Evolutionary conservation across 2,888 invertebrate genomes (phyloP), one percentile per base, ranked within the genome.

Genomic region (Chaetogeoica ovagalla): DNA sequence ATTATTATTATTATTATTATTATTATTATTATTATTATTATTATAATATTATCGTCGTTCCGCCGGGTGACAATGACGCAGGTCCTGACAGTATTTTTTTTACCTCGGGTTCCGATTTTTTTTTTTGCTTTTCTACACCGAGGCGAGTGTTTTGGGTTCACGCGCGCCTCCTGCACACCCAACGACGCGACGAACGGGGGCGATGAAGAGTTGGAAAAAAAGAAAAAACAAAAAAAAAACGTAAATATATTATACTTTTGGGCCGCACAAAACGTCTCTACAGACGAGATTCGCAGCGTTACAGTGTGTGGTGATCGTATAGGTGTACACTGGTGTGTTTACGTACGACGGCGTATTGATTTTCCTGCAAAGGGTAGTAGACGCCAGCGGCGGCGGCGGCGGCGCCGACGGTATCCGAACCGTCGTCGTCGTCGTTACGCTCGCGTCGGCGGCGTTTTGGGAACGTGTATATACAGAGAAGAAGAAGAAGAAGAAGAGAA

Each of bases 341-440:
- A 30, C 52, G 23, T 23, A 65, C 59, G 75, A 39, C 66, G 59
- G 30, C 30, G 79, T 79, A 79, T 79, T 79, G 79, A 79, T 79
- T 79, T 77, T 79, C 71, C 79, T n/a, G 52, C 62, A n/a, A 63
- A 79, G 79, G 79, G 79, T 79, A 79, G 79, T n/a, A n/a, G n/a
- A n/a, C n/a, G n/a, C n/a, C n/a, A n/a, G n/a, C n/a, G n/a, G 39
- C 62, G 63, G 21, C 77, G 43, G 55, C n/a, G 63, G 57, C 79
- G 79, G 79, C 79, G 79, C 62, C 79, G 71, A 70, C 71, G 55
- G 70, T 70, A 37, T 60, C 79, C 79, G 69, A 70, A 57, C 79
- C 60, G 52, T 66, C 77, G 62, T 19, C 55, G n/a, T 72, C 74
- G 65, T 57, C 65, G 62, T 73, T 52, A 63, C 55, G n/a, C 30